Evolutionary conservation across 1,140 invertebrate genomes (phyloP), one percentile per base, ranked within the genome.

Genomic region (Oreohelix idahoensis): DNA sequence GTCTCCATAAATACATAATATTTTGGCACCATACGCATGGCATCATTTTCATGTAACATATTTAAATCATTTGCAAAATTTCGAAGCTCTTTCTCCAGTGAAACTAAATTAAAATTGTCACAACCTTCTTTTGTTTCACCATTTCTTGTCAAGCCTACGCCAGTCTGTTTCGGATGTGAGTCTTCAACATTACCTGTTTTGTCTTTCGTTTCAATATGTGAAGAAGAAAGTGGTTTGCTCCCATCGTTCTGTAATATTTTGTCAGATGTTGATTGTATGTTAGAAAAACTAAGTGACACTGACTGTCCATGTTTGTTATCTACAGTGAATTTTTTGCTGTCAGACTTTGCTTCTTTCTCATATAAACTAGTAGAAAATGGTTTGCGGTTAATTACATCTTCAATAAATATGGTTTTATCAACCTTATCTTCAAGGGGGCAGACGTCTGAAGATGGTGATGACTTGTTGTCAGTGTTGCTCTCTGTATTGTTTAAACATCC

Each of bases 21-120:
- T 49, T 84, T 86, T 0, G 85, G 85, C 0, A 81, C 83, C 70
- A 86, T 74, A 32, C 81, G 71, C 84, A 83, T 80, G n/a, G 82
- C 74, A 36, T 83, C 82, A 17, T 73, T 66, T 10, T 69, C 51
- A 39, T 42, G 29, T 10, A 75, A 39, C 75, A 79, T 17, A 20
- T 69, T 20, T 42, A 74, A n/a, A 20, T 70, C 51, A 45, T 83
- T 53, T 17, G 83, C 83, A 70, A 77, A 82, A 0, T 53, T 42
- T 35, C 79, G 69, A 36, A 86, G 58, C 20, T 70, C 42, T 71
- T 78, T 36, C 76, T 83, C 82, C 0, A 70, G 17, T 36, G 29
- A 36, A 42, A 39, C 29, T n/a, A 79, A 45, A 32, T 66, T 36
- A 42, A 63, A 1, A 73, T 63, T 42, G 11, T 17, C 10, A 4